Evolutionary conservation across 2,797 vertebrate species (phyloP), one percentile per base, ranked within the genome.

Genomic region (Pseudopleuronectes americanus): DNA sequence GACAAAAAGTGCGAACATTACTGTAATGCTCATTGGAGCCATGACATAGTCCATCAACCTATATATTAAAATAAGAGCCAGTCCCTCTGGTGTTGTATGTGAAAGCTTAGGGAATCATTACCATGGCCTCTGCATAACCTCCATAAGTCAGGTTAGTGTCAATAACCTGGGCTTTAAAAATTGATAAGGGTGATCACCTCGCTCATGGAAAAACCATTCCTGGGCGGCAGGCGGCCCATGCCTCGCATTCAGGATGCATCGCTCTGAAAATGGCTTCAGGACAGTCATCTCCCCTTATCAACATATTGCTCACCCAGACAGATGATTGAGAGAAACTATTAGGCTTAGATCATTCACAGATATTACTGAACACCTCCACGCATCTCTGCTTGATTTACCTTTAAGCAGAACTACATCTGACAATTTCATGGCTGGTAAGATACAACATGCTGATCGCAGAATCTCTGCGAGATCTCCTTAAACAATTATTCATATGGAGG

Each of bases 81-180:
- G 67, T 79, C 84, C 77, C 84, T 83, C 66, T 36, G 72, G 76
- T 84, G 80, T 45, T 74, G 70, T 65, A 64, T 63, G 76, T 84
- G 79, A 68, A 85, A 38, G 85, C 86, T 86, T 57, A 69, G 65
- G 79, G 84, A 92, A 91, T 92, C 88, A 91, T 92, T 92, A 92
- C 76, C 77, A 60, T 82, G 88, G 88, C 91, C 92, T 89, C 92
- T 74, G 80, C 78, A 86, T 92, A 88, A 92, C 89, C 89, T 90
- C 91, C 80, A 90, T 94, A 92, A 91, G 79, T 94, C 93, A 92
- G 77, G 69, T 81, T 68, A 65, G 81, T 90, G 90, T 93, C 93
- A 93, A 93, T 94, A 94, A 89, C 71, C 66, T 5, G 57, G 80
- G 84, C 91, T 87, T 94, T 95, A 94, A 94, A 94, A 91, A 94